Evolutionary conservation across 2,797 vertebrate species (phyloP).

Genomic region (Smutsia gigantea): DNA sequence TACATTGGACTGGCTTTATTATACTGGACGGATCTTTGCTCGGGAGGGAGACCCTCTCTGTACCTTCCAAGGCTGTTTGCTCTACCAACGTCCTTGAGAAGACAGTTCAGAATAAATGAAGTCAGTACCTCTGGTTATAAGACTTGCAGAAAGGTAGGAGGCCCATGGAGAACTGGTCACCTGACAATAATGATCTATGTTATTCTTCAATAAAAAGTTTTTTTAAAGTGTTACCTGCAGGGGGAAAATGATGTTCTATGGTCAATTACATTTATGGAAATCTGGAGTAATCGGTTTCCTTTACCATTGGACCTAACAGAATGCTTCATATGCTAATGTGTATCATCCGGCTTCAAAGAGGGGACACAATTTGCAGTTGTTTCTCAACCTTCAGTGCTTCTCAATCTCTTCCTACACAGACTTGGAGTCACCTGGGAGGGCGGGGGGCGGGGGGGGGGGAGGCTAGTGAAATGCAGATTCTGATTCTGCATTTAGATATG

Average conservation of each 20-base stretch:
- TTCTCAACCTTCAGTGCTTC: constrained; percentile 1
- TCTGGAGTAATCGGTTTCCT: not conserved
- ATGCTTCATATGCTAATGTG: not conserved
- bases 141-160: not conserved
- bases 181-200: not conserved
- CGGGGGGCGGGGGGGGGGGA: too few species aligned
- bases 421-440: too few species aligned
- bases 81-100: constrained; percentile 1
- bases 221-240: not conserved
- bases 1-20: not conserved
- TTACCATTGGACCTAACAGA: not conserved
- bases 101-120: not conserved
- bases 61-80: not conserved
- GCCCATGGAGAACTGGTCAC: not conserved
- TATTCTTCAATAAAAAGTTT: not conserved
- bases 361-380: not conserved
- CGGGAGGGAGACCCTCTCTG: not conserved
- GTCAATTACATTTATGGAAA: constrained; percentile 10
- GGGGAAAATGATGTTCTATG: not conserved
- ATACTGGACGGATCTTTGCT: not conserved
- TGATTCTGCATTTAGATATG: not conserved
- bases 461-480: not conserved
- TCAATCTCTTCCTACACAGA: not conserved
- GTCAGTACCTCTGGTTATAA: not conserved
- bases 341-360: not conserved